Base-by-base conservation (phyloP, 2,797 vertebrate species). In the Sandelia bainsii region DNA sequence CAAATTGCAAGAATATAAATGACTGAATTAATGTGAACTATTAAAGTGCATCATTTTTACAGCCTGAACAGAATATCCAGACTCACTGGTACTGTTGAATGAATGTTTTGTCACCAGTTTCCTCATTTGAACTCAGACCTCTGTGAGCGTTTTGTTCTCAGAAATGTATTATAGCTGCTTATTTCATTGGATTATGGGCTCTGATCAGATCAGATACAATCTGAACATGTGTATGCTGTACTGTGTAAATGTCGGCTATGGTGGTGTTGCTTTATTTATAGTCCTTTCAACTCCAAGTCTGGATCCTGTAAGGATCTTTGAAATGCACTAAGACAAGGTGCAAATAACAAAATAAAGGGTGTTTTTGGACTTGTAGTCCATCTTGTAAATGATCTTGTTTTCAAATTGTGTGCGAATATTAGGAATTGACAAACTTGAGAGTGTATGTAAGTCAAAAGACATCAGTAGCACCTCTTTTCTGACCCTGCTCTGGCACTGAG, bases 161-260 rank as follows among this genome's bases (percentile, higher is more conserved):
- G 64, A 69, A 75, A 72, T 79, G 84, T 83, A 85, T 91, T 89
- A 85, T 71, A 66, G 68, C 58, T 60, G 71, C 71, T 80, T 72
- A 87, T 78, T 79, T 66, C 54, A 80, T 57, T 82, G 85, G 88
- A 90, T 90, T 89, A 88, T 77, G 44, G 49, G 51, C 68, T 76
- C 71, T 56, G 42, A 69, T 62, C 69, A 65, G 46, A 69, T 62
- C 69, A 65, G 71, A 74, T 75, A 79, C 89, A 89, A 89, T 90
- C 86, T 85, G 54, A 61, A 86, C 87, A 89, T 81, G 72, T 86
- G 8, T 9, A 34, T 34, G 32, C 32, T 34, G 32, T 34, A 9
- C 7, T 34, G 32, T 34, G 78, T 81, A 70, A 65, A 79, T 75
- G 71, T 78, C 57, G 61, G 80, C 78, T 86, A 42, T 90, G 54